Evolutionary conservation across 2,797 vertebrate species (phyloP), one percentile per base, ranked within the genome.

Genomic region (Enteromius mattozi): DNA sequence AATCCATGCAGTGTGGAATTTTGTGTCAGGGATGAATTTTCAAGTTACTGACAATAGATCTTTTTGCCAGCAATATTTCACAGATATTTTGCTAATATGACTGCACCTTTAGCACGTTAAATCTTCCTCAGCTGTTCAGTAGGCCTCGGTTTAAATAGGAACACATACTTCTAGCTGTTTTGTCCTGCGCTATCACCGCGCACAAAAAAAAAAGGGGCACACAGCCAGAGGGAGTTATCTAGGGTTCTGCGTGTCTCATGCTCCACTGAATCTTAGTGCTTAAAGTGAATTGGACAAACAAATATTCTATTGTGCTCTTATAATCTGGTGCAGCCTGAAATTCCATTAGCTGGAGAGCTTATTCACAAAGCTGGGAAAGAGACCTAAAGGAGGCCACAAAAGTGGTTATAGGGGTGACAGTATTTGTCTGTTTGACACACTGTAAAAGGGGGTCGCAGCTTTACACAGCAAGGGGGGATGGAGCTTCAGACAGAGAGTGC

Each of bases 351-450:
- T 87, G 78, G 89, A 92, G 91, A 92, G 90, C 40, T 10, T 59
- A 94, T 94, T 94, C 92, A 93, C 91, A 88, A 85, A 90, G 77
- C 91, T 91, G 90, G 88, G 92, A 90, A 92, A 89, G 89, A 89
- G 91, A 89, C 84, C 87, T 91, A 88, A 75, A 91, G 88, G 88
- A 84, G 70, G 88, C 87, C 74, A 91, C 87, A 92, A 92, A 89
- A 91, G 87, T 88, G 66, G 91, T 92, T 92, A 91, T 85, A 85
- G 91, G 91, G 89, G 89, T 92, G 92, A 92, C 87, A 87, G 91
- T 93, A 92, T 94, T 93, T 90, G 91, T 92, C 92, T 92, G 91
- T 87, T 89, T 93, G 92, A 94, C 92, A 93, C 92, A 84, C 91
- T 91, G 90, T 94, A 93, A 93, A 93, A 94, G 77, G 90, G 90